Evolutionary conservation across 2,888 invertebrate genomes (phyloP).

Genomic region (Drosophila rubida): DNA sequence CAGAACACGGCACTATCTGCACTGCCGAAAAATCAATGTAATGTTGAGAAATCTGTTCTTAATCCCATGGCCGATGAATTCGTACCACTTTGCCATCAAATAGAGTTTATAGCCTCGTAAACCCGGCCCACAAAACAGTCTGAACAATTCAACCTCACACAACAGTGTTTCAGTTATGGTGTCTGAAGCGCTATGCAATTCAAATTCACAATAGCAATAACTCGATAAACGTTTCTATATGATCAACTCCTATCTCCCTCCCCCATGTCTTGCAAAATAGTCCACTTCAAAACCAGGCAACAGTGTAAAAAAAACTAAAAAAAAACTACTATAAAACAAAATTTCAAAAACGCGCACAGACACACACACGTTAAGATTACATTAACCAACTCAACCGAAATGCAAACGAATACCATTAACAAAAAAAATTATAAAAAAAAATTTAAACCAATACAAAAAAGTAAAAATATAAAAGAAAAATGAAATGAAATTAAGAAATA

Average conservation of each 20-base stretch:
- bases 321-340: constrained; percentile 28
- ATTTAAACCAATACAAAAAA: constrained; percentile 35
- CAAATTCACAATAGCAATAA: constrained; percentile 36
- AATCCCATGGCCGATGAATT: constrained; percentile 95
- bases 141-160: constrained; percentile 62
- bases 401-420: constrained; percentile 74
- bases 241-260: constrained; percentile 26
- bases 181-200: constrained; percentile 44
- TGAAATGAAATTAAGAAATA: constrained; percentile 9
- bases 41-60: constrained; percentile 88
- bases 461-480: constrained; percentile 29
- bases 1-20: constrained; percentile 83
- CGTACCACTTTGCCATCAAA: constrained; percentile 87
- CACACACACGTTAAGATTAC: constrained; percentile 37
- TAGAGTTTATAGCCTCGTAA: constrained; percentile 82
- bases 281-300: constrained; percentile 26
- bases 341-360: constrained; percentile 46
- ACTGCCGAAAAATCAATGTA: constrained; percentile 81
- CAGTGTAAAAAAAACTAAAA: constrained; percentile 33
- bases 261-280: constrained; percentile 42
- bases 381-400: constrained; percentile 63
- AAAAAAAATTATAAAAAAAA: constrained; percentile 40
- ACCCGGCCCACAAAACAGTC: constrained; percentile 49
- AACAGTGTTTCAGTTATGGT: constrained; percentile 42
- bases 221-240: constrained; percentile 46